A percentile compares a stretch with the other conserved stretches of the same genome.
Conservation (phyloP, 1,140 invertebrate genomes). For the Eriosoma lanigerum region DNA sequence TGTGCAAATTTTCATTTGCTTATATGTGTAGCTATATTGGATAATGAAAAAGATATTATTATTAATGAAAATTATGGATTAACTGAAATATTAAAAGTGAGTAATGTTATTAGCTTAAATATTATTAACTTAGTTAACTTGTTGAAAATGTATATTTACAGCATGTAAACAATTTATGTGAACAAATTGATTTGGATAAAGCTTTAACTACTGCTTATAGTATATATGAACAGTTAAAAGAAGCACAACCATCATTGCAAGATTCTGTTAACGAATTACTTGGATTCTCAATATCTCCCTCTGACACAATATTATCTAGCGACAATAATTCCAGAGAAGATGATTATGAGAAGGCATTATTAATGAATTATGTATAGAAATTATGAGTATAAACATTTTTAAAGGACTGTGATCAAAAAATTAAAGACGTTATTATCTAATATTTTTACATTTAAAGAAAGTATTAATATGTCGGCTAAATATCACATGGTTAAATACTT, state of each 20-base stretch:
- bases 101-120: slow-evolving; percentile 42
- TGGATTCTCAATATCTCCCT: not conserved
- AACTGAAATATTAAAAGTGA: slow-evolving; percentile 93
- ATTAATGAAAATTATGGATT: slow-evolving; percentile 91
- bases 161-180: slow-evolving; percentile 91
- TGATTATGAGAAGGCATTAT: slow-evolving; percentile 43
- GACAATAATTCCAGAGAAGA: slow-evolving; percentile 35
- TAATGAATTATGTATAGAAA: slow-evolving; percentile 57
- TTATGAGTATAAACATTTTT: not conserved
- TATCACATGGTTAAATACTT: not conserved
- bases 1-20: slow-evolving; percentile 93
- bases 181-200: slow-evolving; percentile 76
- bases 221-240: slow-evolving; percentile 81
- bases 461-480: no score
- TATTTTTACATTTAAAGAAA: not conserved
- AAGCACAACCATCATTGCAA: slow-evolving; percentile 66
- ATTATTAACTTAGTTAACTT: slow-evolving; percentile 4
- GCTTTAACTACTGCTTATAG: slow-evolving; percentile 83
- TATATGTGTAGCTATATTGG: slow-evolving; percentile 86
- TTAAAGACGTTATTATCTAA: not conserved
- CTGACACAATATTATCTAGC: slow-evolving; percentile 22
- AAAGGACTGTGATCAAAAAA: slow-evolving; percentile 39
- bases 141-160: slow-evolving; percentile 61
- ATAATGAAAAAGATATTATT: slow-evolving; percentile 79
- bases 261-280: slow-evolving; percentile 46